Base-by-base conservation (phyloP, 2,113 vertebrate species). In the Tupaia chinensis region DNA sequence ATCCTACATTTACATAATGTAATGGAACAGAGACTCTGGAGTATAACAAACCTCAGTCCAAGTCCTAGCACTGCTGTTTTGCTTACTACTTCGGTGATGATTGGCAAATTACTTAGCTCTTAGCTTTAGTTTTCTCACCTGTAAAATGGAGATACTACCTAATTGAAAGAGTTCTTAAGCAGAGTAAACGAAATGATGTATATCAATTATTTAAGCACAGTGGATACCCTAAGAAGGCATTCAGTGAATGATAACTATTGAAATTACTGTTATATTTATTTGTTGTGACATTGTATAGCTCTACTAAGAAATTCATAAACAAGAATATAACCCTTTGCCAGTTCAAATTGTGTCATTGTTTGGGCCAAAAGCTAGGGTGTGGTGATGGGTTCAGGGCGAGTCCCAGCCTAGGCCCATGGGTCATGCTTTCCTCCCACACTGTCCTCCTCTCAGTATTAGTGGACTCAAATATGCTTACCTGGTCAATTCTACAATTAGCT, bases 51-150 rank as follows among this genome's bases (percentile, higher is more conserved):
- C 11, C 23, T 86, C 23, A 78, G 58, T 87, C 89, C 61, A 87
- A 78, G 80, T 53, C 15, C 44, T 27, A 85, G 69, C 10, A 65
- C n/a, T 23, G 34, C 6, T 32, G 60, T 58, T 96, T 87, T 17
- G 74, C 10, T 78, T 91, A 85, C 56, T 58, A 27, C 17, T 14
- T 60, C 7, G 1, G 23, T 23, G 74, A 81, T 73, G 12, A 88
- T 16, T 53, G 65, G 69, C 13, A 93, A 89, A 78, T 20, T 29
- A 93, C 29, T 70, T 69, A 93, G 56, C n/a, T 80, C 20, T 19
- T 69, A 60, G 79, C 58, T 74, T 88, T n/a, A 78, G 58, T 79
- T 76, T 78, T 94, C 25, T 22, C 20, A 93, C 56, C 53, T 94
- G 34, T 73, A 88, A 95, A 94, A 85, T 69, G 73, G 82, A 81